These are phyloP conservation scores for Paguma larvata DNA, from an alignment of 2,797 vertebrate species.

Conservation along the genomic window DNA sequence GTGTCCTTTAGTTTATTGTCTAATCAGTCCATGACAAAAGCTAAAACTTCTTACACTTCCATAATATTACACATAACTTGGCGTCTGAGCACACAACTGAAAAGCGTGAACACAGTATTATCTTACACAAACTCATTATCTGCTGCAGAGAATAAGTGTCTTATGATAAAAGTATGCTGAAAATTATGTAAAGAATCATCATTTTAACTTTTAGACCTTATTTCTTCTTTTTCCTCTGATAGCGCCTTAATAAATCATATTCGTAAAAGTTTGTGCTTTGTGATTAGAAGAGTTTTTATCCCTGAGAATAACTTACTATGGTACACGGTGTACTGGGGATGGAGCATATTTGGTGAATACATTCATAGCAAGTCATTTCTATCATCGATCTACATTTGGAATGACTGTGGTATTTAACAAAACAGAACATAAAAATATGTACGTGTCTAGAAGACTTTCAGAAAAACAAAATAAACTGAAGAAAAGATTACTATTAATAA, in stretches of 20 bases:
- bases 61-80: conserved; percentile 49
- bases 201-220: conserved; percentile 17
- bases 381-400: not conserved
- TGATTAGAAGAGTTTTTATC: conserved; percentile 42
- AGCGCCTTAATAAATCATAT: conserved; percentile 28
- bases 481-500: conserved; percentile 46
- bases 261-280: not conserved
- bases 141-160: conserved; percentile 50
- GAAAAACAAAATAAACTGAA: conserved; percentile 52
- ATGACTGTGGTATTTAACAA: conserved; percentile 63
- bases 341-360: not conserved
- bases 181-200: conserved; percentile 65
- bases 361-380: not conserved
- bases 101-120: conserved; percentile 56
- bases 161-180: conserved; percentile 67
- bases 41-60: conserved; percentile 10
- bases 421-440: not conserved
- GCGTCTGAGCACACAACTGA: conserved; percentile 66
- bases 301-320: not conserved
- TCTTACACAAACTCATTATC: conserved; percentile 18
- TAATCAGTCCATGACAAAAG: conserved; percentile 7
- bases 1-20: conserved; percentile 59
- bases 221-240: conserved; percentile 27
- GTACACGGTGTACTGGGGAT: not conserved
- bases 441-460: not conserved